Percentiles rank a stretch among this genome's conserved stretches.
phyloP scores from a whole-genome alignment of 2,113 vertebrate genomes.

The Callithrix jacchus region DNA sequence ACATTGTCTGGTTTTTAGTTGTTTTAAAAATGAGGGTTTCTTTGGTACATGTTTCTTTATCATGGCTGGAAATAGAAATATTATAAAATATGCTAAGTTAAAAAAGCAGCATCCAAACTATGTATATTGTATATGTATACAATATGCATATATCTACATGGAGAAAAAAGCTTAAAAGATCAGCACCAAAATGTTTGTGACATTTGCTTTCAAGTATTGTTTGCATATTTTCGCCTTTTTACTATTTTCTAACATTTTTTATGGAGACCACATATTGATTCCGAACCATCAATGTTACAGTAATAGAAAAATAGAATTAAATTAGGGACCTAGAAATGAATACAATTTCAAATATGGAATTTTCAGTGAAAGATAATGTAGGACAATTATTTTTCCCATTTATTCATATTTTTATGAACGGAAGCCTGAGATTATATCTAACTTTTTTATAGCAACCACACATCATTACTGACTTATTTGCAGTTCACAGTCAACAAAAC shows the following conservation, averaged over 20 bases:
- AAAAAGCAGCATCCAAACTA: neutral
- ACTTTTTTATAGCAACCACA: slow-evolving; percentile 28
- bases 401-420: slow-evolving; percentile 17
- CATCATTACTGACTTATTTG: slow-evolving; percentile 49
- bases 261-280: neutral
- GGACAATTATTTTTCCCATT: neutral
- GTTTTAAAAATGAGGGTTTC: neutral
- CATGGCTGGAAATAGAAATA: neutral
- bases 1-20: neutral
- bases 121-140: neutral
- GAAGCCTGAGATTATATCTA: neutral
- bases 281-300: neutral
- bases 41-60: neutral
- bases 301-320: slow-evolving; percentile 46
- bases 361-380: slow-evolving; percentile 13
- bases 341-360: neutral
- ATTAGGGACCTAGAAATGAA: slow-evolving; percentile 12
- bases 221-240: neutral
- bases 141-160: neutral
- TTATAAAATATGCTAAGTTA: neutral
- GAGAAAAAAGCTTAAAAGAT: neutral
- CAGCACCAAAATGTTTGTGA: neutral
- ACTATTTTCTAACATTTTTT: neutral
- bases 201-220: neutral
- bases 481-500: neutral